Base-by-base conservation (phyloP, 1,140 invertebrate species). In the Acromyrmex charruanus region DNA sequence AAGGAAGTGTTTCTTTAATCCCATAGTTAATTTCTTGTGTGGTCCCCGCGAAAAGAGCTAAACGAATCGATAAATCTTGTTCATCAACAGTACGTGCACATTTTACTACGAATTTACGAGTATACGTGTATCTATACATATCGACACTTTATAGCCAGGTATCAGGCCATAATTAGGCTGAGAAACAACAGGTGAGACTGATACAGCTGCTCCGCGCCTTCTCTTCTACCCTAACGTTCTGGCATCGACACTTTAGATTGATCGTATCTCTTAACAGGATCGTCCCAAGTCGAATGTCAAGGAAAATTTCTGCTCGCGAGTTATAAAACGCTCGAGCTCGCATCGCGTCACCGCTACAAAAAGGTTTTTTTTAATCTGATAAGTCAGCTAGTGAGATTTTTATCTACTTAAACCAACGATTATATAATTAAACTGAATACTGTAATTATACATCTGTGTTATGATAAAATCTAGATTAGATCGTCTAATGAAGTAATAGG, bases 151-250 rank as follows among this genome's bases (percentile, higher is more conserved):
- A 89, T 87, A 87, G 84, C 51, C 88, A 58, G 74, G 66, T 35
- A 69, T 77, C 51, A 66, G 31, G 61, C 49, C 21, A 86, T 90
- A 90, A 90, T 90, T 90, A 90, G 88, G 85, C 75, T 25, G 69
- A 87, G 80, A 90, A 86, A 90, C 89, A 90, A 90, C 89, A 90
- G 89, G 89, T 90, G 89, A 90, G 88, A 74, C 88, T 77, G 86
- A 85, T 80, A 87, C 89, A 90, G 88, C 89, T 90, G 89, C 89
- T 75, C 49, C 49, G 51, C 51, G 79, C 18, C 44, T 81, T 74
- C 75, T 86, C 69, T 80, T 51, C 53, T 31, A n/a, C 12, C 51
- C 44, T 77, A 82, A 79, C 88, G 77, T 77, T 10, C 69, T 35
- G 69, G 28, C 58, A 84, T 84, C 80, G 55, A 63, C 39, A 74